These are phyloP conservation scores for Propithecus deckenii DNA, from an alignment of 2,797 vertebrate genomes.

Conservation along the genomic window DNA sequence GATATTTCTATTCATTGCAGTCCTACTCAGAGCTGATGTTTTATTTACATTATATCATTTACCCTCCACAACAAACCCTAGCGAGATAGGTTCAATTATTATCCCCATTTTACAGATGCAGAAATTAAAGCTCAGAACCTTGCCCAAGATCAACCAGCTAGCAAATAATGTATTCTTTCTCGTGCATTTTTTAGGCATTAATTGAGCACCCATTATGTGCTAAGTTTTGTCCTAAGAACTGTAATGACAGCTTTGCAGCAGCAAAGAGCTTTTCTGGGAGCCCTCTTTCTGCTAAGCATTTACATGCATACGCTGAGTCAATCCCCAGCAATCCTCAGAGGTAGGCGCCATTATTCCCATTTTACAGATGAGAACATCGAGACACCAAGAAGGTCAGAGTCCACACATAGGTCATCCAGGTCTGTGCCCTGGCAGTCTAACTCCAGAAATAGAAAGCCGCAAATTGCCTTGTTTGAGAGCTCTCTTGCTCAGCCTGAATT, in stretches of 20 bases:
- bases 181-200: background rate
- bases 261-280: background rate
- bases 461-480: background rate
- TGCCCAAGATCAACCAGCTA: background rate
- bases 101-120: background rate
- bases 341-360: background rate
- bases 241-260: background rate
- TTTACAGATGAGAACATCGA: background rate
- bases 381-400: background rate
- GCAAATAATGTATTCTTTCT: background rate
- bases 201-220: background rate
- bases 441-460: background rate
- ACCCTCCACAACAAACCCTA: background rate
- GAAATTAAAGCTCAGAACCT: background rate
- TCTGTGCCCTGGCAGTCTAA: background rate
- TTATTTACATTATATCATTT: background rate
- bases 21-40: fast-evolving
- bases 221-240: background rate
- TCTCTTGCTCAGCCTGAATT: background rate
- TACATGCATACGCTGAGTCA: background rate
- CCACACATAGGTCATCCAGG: background rate
- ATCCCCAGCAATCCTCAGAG: background rate
- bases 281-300: background rate
- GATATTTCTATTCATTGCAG: background rate
- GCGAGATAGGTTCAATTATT: background rate